A percentile compares a stretch with the other conserved stretches of the same genome.
phyloP scores from a whole-genome alignment of 1,140 invertebrate species.

The Cecropterus lyciades region DNA sequence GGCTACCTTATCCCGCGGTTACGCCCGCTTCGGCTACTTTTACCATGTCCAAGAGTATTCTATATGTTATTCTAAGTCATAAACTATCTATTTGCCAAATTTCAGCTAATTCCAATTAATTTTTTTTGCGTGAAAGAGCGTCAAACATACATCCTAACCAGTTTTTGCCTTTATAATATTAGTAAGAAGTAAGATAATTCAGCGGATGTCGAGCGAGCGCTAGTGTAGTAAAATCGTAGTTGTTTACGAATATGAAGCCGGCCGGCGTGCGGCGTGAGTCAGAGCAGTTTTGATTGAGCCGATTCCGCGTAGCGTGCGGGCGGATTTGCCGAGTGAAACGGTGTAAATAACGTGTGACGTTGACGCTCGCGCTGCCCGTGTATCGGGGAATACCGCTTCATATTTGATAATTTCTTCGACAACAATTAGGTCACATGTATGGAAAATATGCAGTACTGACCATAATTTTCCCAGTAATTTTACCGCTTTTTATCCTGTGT shows the following conservation, averaged over 20 bases:
- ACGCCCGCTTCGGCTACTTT: too few relatives aligned
- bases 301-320: conserved; percentile 55
- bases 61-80: too few relatives aligned
- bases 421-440: conserved; percentile 4
- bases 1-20: too few relatives aligned
- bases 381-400: conserved; percentile 64
- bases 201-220: conserved; percentile 26
- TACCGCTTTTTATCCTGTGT: background rate
- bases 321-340: conserved; percentile 51
- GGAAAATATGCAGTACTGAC: conserved; percentile 8
- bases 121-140: too few relatives aligned
- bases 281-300: conserved; percentile 51
- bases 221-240: conserved; percentile 30
- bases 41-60: too few relatives aligned
- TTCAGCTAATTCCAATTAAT: too few relatives aligned
- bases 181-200: too few relatives aligned
- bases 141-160: too few relatives aligned
- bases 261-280: conserved; percentile 44
- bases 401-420: conserved; percentile 49
- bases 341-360: conserved; percentile 63
- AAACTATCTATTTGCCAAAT: too few relatives aligned
- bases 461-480: conserved; percentile 17
- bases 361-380: conserved; percentile 20
- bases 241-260: conserved; percentile 49
- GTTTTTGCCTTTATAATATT: too few relatives aligned